These are phyloP conservation scores for Struthidea cinerea DNA, from an alignment of 2,113 vertebrate species.

Conservation along the genomic window DNA sequence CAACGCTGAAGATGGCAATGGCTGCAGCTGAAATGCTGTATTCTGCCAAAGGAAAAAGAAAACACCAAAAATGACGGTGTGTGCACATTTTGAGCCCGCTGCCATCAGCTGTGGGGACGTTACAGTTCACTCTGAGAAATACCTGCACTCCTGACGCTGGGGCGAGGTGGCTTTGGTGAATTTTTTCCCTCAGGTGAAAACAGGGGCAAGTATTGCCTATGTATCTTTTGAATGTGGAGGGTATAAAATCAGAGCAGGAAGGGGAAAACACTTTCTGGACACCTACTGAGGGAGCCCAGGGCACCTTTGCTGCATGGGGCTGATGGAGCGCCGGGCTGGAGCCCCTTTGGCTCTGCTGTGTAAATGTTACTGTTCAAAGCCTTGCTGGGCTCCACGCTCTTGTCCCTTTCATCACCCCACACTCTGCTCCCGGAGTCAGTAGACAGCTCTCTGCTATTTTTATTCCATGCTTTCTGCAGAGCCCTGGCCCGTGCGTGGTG, in stretches of 20 bases:
- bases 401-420: background rate
- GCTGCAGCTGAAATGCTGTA: constrained; percentile 98
- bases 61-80: background rate
- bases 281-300: background rate
- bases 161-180: background rate
- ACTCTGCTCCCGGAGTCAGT: background rate
- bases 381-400: background rate
- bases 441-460: background rate
- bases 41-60: constrained; percentile 70
- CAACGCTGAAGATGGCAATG: constrained; percentile 91
- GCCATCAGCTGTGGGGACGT: background rate
- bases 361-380: background rate
- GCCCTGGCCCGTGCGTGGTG: rapidly evolving
- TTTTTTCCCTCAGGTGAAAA: background rate
- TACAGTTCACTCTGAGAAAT: background rate
- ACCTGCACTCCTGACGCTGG: rapidly evolving
- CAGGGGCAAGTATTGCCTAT: rapidly evolving
- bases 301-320: background rate
- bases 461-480: background rate
- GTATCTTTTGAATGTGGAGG: background rate
- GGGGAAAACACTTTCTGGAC: rapidly evolving
- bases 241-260: background rate
- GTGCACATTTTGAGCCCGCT: background rate
- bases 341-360: rapidly evolving
- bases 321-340: background rate